phyloP scores from a whole-genome alignment of 2,797 vertebrate species.

The Notoglanidium macrostoma region DNA sequence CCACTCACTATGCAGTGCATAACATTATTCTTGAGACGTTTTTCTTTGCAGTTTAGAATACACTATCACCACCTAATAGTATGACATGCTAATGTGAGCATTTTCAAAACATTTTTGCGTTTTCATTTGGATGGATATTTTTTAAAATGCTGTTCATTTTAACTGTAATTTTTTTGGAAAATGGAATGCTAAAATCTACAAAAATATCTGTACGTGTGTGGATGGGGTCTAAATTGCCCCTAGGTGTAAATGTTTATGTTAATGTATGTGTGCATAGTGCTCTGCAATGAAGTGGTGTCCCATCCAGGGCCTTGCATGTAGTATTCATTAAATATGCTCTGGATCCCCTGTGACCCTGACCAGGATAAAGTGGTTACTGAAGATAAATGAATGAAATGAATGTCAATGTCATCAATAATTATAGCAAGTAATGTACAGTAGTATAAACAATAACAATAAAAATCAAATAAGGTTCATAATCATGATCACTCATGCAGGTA shows the following conservation, averaged over 20 bases:
- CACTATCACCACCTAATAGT: conserved; percentile 12
- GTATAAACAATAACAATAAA: not conserved
- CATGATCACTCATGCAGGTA: not conserved
- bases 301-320: not conserved
- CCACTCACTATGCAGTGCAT: not conserved
- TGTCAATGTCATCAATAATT: not conserved
- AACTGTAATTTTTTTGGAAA: not conserved
- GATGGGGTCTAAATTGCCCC: not conserved
- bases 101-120: not conserved
- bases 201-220: not conserved
- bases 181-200: not conserved
- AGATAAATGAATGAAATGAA: not conserved
- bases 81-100: not conserved
- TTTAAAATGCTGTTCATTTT: not conserved
- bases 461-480: not conserved
- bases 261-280: not conserved
- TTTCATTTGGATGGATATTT: not conserved
- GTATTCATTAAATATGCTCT: not conserved
- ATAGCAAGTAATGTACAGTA: not conserved
- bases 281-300: not conserved
- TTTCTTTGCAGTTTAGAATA: not conserved
- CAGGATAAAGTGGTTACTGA: not conserved
- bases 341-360: not conserved
- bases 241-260: not conserved
- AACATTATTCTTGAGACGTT: not conserved